These are phyloP conservation scores for Cricetomys ansorgei DNA, from an alignment of 2,113 vertebrate species.

Conservation along the genomic window DNA sequence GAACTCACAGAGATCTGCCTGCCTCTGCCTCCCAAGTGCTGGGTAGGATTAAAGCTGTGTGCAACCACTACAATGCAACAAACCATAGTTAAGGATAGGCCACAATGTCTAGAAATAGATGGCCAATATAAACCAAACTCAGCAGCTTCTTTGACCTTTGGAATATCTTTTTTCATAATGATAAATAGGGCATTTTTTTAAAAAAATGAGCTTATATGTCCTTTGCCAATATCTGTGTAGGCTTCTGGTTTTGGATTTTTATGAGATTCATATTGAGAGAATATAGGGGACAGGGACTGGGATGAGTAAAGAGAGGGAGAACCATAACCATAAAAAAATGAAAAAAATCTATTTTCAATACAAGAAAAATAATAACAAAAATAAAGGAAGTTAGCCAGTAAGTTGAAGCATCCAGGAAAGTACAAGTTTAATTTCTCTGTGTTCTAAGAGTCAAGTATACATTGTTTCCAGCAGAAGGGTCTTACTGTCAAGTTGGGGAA, in stretches of 20 bases:
- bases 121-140: background rate
- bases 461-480: background rate
- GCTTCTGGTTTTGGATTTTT: background rate
- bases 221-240: background rate
- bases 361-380: background rate
- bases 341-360: background rate
- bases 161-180: background rate
- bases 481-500: background rate
- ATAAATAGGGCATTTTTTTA: background rate
- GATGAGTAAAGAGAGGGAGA: background rate
- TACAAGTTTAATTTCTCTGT: background rate
- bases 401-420: background rate
- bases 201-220: background rate
- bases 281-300: background rate
- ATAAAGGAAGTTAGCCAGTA: background rate
- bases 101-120: background rate
- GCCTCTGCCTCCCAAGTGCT: no score
- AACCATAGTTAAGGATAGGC: no score
- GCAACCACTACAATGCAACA: no score
- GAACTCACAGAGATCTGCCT: no score
- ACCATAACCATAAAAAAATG: background rate
- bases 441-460: background rate
- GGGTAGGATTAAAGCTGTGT: no score
- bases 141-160: background rate
- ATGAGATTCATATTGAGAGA: accelerated